Evolutionary conservation across 2,797 vertebrate species (phyloP), one percentile per base, ranked within the genome.

Genomic region (Gila robusta): DNA sequence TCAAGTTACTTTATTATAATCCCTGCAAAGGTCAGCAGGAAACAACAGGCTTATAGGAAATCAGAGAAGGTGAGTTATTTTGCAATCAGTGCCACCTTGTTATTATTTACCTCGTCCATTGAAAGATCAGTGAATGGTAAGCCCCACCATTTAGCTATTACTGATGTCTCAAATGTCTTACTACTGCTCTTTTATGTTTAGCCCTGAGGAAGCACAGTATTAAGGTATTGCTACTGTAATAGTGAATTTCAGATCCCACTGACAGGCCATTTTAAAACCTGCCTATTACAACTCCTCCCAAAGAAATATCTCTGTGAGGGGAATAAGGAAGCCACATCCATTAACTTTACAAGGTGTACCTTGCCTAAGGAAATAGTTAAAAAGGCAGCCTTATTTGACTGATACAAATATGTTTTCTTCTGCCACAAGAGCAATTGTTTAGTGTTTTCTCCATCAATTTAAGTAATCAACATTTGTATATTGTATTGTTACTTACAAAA

Each of bases 11-110:
- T 72, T 52, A 81, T 92, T 95, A 93, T 92, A 94, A 94, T 95
- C 93, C 91, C 26, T 47, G 67, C 80, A 95, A 95, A 95, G 94
- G 93, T 94, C 95, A 95, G 86, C 87, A 93, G 88, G 91, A 93
- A 95, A 94, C 91, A 94, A 92, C 91, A 91, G 93, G 90, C 91
- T 93, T 91, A 92, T 87, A 87, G 86, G 94, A 94, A 94, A 94
- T 88, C 87, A 64, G 93, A 94, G 92, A 94, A 69, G 84, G 82
- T 71, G 71, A 89, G 84, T 82, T 81, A 77, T 88, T 91, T 87
- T 92, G 69, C 52, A 87, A 88, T 71, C 87, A 88, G 86, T 86
- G 87, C 44, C 84, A 56, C 77, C 87, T 86, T 88, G 54, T 81
- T 72, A 86, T 71, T 81, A 79, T 74, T 26, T 37, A 19, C 69